Evolutionary conservation across 2,113 vertebrate species (phyloP).

Genomic region (Amphiprion percula): DNA sequence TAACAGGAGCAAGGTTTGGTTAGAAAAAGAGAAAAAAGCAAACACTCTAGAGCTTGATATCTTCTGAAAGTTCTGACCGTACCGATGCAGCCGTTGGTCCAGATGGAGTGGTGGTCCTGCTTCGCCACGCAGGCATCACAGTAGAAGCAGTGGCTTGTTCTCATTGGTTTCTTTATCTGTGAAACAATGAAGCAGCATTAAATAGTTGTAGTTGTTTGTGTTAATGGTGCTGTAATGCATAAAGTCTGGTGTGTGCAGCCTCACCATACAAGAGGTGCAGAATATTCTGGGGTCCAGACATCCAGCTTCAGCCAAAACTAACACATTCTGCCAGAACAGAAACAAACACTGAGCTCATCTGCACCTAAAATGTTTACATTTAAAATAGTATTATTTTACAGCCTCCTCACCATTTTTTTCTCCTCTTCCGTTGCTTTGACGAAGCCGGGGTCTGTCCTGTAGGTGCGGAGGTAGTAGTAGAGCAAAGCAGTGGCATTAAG

Average conservation of each 20-base stretch:
- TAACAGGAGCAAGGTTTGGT: too few species aligned
- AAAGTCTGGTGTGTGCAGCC: slow-evolving; percentile 20
- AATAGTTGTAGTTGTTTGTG: not conserved
- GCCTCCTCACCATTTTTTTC: slow-evolving; percentile 87
- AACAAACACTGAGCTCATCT: not conserved
- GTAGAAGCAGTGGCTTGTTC: slow-evolving; percentile 89
- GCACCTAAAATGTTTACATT: not conserved
- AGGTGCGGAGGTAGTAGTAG: slow-evolving; percentile 92
- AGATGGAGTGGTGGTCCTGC: slow-evolving; percentile 94
- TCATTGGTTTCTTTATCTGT: slow-evolving; percentile 92
- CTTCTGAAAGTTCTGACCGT: not conserved
- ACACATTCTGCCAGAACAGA: slow-evolving; percentile 87
- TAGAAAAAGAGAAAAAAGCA: too few species aligned
- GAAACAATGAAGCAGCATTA: not conserved
- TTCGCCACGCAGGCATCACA: slow-evolving; percentile 93
- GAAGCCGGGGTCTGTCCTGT: slow-evolving; percentile 91
- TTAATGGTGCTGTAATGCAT: not conserved
- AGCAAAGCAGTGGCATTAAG: slow-evolving; percentile 85
- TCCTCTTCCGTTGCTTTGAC: slow-evolving; percentile 91
- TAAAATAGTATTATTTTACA: not conserved
- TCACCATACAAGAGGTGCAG: slow-evolving; percentile 95
- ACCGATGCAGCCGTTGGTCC: slow-evolving; percentile 94
- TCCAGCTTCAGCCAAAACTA: slow-evolving; percentile 92
- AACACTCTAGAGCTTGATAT: too few species aligned
- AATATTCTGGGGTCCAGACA: slow-evolving; percentile 93